Evolutionary conservation across 2,113 vertebrate genomes (phyloP), one percentile per base, ranked within the genome.

Genomic region (Dendropsophus ebraccatus): DNA sequence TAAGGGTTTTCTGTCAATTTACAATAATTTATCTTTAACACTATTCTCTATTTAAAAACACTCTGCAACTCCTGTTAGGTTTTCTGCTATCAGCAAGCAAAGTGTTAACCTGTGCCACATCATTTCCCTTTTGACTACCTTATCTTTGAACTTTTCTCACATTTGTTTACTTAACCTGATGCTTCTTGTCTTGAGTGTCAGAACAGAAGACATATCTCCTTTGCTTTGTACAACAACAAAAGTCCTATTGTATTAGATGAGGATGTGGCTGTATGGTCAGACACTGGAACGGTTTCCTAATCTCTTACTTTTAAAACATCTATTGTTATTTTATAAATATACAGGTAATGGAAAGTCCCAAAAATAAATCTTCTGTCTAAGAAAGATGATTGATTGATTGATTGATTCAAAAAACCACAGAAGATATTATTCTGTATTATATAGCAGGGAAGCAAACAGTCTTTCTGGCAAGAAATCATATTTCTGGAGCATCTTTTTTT

Each of bases 161-260:
- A 62, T 14, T 35, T 84, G 72, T 84, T 84, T 84, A 62, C 49
- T 37, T 67, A 69, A 70, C 83, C 75, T 32, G 14, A 1, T 23
- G 21, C 5, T 70, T 30, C 62, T 30, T 13, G 17, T 54, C 17
- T 52, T 30, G 17, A 11, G 6, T 17, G 25, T 77, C 11, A 52
- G n/a, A 9, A 5, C 19, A 9, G 2, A 21, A 30, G 50, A 50
- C 16, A 21, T 7, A 14, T 77, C 32, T 32, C 49, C n/a, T 17
- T 30, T 25, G 50, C 4, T 5, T 30, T 50, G 14, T 30, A 9
- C 9, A 52, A 7, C 14, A 32, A 77, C 49, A 50, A 52, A 8
- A 8, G 25, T 32, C 9, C 16, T 28, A 54, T 77, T 77, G 74
- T 77, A 21, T 32, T 77, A 5, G 13, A 25, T 74, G 13, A 28